Evolutionary conservation across 2,888 invertebrate species (phyloP).

Genomic region (Bellardia bayeri): DNA sequence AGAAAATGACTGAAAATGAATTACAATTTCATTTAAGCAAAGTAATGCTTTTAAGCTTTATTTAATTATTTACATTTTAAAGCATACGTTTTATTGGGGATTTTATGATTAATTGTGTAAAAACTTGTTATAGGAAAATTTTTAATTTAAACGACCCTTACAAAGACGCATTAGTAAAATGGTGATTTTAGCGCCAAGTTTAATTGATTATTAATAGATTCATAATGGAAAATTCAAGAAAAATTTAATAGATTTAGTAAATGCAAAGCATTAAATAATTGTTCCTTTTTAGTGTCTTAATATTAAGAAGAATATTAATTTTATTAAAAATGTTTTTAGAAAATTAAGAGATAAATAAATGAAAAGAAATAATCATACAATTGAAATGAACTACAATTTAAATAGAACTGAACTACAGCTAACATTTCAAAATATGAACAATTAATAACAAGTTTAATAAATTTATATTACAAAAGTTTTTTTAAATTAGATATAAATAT

Average conservation of each 20-base stretch:
- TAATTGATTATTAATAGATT: constrained; percentile 10
- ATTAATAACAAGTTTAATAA: too few species aligned
- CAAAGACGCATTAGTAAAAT: background rate
- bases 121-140: background rate
- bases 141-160: background rate
- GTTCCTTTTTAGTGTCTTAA: background rate
- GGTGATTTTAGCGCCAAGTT: background rate
- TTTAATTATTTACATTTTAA: constrained; percentile 46
- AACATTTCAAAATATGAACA: too few species aligned
- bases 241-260: background rate
- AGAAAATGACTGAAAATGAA: background rate
- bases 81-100: background rate
- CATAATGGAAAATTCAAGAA: background rate
- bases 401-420: too few species aligned
- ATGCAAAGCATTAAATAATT: background rate
- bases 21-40: constrained; percentile 9
- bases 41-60: constrained; percentile 39
- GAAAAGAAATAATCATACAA: too few species aligned
- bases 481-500: too few species aligned
- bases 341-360: too few species aligned
- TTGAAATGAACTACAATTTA: too few species aligned
- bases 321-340: background rate
- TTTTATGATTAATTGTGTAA: constrained; percentile 13
- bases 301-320: background rate
- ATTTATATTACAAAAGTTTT: too few species aligned